These are phyloP conservation scores for Enoplosus armatus DNA, from an alignment of 2,797 vertebrate genomes.

Conservation along the genomic window DNA sequence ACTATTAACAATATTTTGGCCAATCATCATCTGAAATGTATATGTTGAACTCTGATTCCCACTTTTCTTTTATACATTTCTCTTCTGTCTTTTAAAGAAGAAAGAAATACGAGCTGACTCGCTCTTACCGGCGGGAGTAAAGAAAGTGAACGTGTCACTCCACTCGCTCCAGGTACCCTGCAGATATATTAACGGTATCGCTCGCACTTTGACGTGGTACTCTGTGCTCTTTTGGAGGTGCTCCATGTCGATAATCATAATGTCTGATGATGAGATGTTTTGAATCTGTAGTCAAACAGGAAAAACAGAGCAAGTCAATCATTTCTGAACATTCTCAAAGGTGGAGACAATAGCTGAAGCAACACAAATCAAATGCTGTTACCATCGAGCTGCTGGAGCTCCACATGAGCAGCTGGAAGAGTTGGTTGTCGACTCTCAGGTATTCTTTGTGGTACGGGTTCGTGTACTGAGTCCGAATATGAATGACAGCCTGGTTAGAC, in stretches of 20 bases:
- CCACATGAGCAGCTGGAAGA: conserved; percentile 72
- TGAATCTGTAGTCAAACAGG: conserved; percentile 36
- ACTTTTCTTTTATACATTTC: no score
- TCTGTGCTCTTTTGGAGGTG: conserved; percentile 17
- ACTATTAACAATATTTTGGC: not conserved
- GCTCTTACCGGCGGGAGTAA: conserved; percentile 53
- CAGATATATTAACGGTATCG: conserved; percentile 19
- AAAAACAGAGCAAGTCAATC: not conserved
- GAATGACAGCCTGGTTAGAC: conserved; percentile 41
- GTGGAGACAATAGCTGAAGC: not conserved
- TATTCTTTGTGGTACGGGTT: conserved; percentile 65
- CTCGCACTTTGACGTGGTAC: conserved; percentile 65
- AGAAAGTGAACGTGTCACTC: conserved; percentile 68
- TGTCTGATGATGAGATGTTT: conserved; percentile 32
- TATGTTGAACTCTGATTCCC: no score
- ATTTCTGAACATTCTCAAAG: no score
- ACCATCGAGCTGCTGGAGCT: not conserved
- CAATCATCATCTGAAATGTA: no score
- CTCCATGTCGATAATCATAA: conserved; percentile 47
- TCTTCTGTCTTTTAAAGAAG: not conserved
- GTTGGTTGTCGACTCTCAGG: conserved; percentile 31
- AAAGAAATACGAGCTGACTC: not conserved
- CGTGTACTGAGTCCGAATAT: conserved; percentile 56
- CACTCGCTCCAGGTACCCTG: conserved; percentile 82
- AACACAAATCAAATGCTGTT: not conserved